Base-by-base conservation (phyloP, 2,113 vertebrate genomes). In the Engraulis encrasicolus region DNA sequence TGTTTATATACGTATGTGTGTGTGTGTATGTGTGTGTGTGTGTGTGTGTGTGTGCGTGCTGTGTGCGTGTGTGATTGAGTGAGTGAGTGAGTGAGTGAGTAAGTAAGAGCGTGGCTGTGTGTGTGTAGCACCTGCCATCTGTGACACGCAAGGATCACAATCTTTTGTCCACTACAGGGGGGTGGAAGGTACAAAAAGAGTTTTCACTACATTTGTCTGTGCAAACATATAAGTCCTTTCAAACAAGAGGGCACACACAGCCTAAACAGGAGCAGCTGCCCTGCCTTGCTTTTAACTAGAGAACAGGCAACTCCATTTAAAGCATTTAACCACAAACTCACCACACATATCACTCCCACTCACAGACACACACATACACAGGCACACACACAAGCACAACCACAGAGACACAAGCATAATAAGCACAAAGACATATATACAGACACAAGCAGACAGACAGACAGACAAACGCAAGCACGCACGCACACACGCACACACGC, bases 191-290 rank as follows among this genome's bases (percentile, higher is more conserved):
- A 45, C 23, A 66, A 58, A 87, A 83, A 80, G 87, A 87, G 58
- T 66, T 66, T 66, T 66, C 58, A 66, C 58, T 23, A 82, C 85
- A 87, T 82, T 18, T 54, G 23, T 79, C 78, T 58, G 50, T 20
- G 82, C 84, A 66, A 66, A 66, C 58, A 66, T 66, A 66, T 66
- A 66, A 66, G n/a, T 66, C 58, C 58, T 14, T 31, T 27, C 58
- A 66, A 27, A 66, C 58, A n/a, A 66, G 23, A 80, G 49, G 37
- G 38, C 49, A 80, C 61, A 85, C 84, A 86, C 86, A 88, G 78
- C 79, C 27, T 66, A 36, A 18, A 78, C 78, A 78, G 23, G 82
- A 82, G 84, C 88, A 89, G 86, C 86, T 87, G 88, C 82, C 79
- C 38, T 45, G 52, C 66, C 84, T 27, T n/a, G 78, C 81, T 79